Base-by-base conservation (phyloP, 2,888 invertebrate species). In the Leptothorax acervorum region DNA sequence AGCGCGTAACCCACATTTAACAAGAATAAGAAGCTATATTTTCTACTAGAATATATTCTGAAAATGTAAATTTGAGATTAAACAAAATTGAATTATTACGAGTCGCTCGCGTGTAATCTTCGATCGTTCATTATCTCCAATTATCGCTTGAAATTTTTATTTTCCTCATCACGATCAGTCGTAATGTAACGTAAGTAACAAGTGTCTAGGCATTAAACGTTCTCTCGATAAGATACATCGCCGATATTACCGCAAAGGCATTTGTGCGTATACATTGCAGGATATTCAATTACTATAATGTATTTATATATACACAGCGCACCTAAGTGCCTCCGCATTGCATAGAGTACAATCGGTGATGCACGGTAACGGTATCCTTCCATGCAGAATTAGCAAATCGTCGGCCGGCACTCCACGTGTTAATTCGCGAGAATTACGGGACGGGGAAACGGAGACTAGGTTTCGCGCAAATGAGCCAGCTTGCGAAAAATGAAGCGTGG, bases 401-500 rank as follows among this genome's bases (percentile, higher is more conserved):
- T 35, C 62, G 12, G 48, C 18, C 45, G 76, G 68, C 76, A 76
- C 53, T 76, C 68, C 23, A 55, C 68, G 53, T 66, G 76, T 76
- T 66, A 66, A 76, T 76, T 53, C 35, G 75, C 66, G 51, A 65
- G 42, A 73, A 57, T 42, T 42, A 12, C 12, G 28, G 28, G 18
- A 76, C 39, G 70, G 35, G 39, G 28, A 28, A 79, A 70, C 39
- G 76, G 55, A 68, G 55, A 70, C 45, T 70, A 78, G 71, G 70
- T 79, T 42, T 31, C 66, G 42, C 53, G 39, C 23, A 48, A 48
- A 71, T 45, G 35, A 45, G 70, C 57, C 71, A 60, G 68, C 55
- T 68, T 78, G 68, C 55, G 55, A 66, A 71, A 55, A 79, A 70
- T 48, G 48, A 48, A 71, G 71, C 71, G 15, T 57, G 35, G 45